These are phyloP conservation scores for Etheostoma cragini DNA, from an alignment of 2,113 vertebrate species.

Conservation along the genomic window DNA sequence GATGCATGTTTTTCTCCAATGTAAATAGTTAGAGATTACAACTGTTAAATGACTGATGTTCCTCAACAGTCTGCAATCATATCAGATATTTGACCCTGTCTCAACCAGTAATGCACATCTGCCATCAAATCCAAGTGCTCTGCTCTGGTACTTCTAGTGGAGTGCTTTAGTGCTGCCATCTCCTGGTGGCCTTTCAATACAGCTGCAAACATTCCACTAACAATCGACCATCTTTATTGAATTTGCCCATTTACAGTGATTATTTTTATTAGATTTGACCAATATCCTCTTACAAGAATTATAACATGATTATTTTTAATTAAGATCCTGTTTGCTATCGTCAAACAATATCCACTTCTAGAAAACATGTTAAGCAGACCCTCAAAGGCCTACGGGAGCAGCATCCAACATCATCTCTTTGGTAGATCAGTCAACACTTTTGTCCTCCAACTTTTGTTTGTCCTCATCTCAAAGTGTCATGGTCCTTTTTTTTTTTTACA, in stretches of 20 bases:
- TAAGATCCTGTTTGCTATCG: constrained; percentile 4
- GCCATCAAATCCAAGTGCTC: neutral
- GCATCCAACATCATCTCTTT: constrained; percentile 49
- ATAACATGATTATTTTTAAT: constrained; percentile 30
- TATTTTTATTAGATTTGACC: neutral
- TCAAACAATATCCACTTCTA: constrained; percentile 14
- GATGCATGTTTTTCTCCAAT: neutral
- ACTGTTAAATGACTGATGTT: neutral
- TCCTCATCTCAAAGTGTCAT: constrained; percentile 25
- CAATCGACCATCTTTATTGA: constrained; percentile 30
- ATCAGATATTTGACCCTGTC: constrained; percentile 11
- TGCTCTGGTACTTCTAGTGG: neutral
- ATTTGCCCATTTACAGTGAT: constrained; percentile 11
- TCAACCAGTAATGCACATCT: neutral
- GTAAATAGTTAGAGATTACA: neutral
- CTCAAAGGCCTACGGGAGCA: constrained; percentile 27
- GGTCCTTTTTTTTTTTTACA: constrained; percentile 37
- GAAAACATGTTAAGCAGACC: constrained; percentile 23
- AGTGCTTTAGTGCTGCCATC: constrained; percentile 63
- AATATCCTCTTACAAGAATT: constrained; percentile 5
- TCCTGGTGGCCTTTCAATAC: constrained; percentile 37
- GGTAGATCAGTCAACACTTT: constrained; percentile 52
- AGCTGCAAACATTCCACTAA: neutral
- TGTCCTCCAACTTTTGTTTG: constrained; percentile 4
- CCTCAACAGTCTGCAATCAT: neutral